Conservation (phyloP, 1,140 invertebrate genomes). For the Drosophila parvula region DNA sequence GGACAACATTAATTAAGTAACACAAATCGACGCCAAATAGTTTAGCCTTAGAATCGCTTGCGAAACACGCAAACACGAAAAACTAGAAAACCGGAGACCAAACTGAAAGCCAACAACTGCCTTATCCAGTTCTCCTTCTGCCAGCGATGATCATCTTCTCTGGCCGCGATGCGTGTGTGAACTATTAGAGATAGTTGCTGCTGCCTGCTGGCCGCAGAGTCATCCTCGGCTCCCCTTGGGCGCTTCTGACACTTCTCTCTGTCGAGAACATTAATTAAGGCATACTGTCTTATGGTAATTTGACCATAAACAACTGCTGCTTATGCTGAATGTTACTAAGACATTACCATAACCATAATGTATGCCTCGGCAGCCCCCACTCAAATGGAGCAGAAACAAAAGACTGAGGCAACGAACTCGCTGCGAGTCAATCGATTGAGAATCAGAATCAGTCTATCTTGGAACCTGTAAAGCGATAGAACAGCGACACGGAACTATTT, state of each 20-base stretch:
- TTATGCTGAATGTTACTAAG: conserved; percentile 11
- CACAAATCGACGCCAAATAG: conserved; percentile 58
- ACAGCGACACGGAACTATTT: conserved; percentile 57
- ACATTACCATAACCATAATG: conserved; percentile 45
- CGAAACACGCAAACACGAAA: conserved; percentile 66
- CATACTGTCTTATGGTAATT: conserved; percentile 7
- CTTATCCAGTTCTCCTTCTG: conserved; percentile 57
- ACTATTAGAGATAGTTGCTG: conserved; percentile 51
- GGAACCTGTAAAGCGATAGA: conserved; percentile 35
- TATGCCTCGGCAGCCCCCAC: conserved; percentile 16
- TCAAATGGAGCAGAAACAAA: conserved; percentile 35
- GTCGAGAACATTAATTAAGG: conserved; percentile 31
- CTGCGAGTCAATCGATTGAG: conserved; percentile 4
- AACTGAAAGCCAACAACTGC: conserved; percentile 32
- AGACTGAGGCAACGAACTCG: conserved; percentile 56
- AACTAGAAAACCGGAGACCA: conserved; percentile 52
- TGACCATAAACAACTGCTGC: conserved; percentile 31
- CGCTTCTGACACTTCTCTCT: conserved; percentile 19
- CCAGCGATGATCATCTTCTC: conserved; percentile 19
- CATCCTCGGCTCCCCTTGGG: conserved; percentile 11
- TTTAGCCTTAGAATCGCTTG: conserved; percentile 71
- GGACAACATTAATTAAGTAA: conserved; percentile 70
- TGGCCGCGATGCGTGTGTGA: conserved; percentile 41
- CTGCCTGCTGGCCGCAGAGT: not conserved
- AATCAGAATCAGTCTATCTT: conserved; percentile 32